These are phyloP conservation scores for Pedionomus torquatus DNA, from an alignment of 2,113 vertebrate species.

Conservation along the genomic window DNA sequence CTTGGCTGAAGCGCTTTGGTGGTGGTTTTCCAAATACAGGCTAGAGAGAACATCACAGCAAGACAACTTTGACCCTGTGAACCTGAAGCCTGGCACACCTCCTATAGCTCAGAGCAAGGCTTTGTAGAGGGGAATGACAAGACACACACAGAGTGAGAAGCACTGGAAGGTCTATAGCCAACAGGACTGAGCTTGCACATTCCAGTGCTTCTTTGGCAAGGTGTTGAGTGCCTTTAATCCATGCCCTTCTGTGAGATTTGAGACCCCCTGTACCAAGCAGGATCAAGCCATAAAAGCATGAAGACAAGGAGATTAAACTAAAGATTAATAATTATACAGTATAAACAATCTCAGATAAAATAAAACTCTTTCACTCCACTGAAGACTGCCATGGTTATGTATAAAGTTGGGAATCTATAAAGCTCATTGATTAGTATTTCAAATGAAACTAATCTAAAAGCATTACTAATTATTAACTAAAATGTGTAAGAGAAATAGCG, in stretches of 20 bases:
- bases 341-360: slow-evolving; percentile 12
- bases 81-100: background rate
- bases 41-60: background rate
- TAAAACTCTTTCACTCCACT: background rate
- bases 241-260: slow-evolving; percentile 2
- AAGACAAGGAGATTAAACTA: slow-evolving; percentile 20
- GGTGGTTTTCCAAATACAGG: background rate
- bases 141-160: background rate
- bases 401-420: background rate
- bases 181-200: background rate
- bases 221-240: background rate
- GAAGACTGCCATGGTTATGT: background rate
- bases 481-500: background rate
- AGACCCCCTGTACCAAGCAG: background rate
- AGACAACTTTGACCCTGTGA: background rate
- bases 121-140: background rate
- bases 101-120: background rate
- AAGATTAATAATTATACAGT: slow-evolving; percentile 21
- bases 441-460: background rate
- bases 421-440: slow-evolving; percentile 32
- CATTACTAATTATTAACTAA: slow-evolving; percentile 49
- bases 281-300: background rate
- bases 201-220: background rate
- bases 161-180: background rate
- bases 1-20: background rate